phyloP scores from a whole-genome alignment of 2,113 vertebrate genomes.

The Saguinus midas region DNA sequence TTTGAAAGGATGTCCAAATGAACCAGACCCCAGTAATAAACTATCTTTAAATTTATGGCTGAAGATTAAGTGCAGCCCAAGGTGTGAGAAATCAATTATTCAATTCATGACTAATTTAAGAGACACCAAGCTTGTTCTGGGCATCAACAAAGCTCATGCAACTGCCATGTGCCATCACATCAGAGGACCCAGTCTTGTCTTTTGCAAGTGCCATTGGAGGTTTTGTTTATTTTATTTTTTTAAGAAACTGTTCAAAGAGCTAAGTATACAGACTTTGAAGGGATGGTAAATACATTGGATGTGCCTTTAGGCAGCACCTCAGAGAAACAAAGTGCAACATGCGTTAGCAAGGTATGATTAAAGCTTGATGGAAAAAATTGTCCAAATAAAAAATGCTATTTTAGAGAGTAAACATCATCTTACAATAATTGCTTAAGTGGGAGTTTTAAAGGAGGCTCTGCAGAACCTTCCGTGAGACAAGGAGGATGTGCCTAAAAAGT shows the following conservation, averaged over 20 bases:
- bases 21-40: constrained; percentile 47
- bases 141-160: constrained; percentile 26
- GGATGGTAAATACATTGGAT: not conserved
- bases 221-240: constrained; percentile 51
- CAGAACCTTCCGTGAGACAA: constrained; percentile 68
- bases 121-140: constrained; percentile 64
- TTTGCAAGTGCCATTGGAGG: constrained; percentile 32
- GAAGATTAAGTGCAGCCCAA: constrained; percentile 55
- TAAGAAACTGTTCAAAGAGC: constrained; percentile 40
- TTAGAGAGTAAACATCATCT: constrained; percentile 18
- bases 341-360: not conserved
- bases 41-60: constrained; percentile 59
- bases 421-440: constrained; percentile 59
- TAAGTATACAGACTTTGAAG: constrained; percentile 44
- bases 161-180: constrained; percentile 53
- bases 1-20: not conserved
- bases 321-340: constrained; percentile 28
- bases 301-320: constrained; percentile 20
- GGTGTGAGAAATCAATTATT: constrained; percentile 77
- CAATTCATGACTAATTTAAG: constrained; percentile 75
- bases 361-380: not conserved
- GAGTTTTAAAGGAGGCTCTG: constrained; percentile 77
- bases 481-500: constrained; percentile 71
- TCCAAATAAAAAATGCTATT: constrained; percentile 31
- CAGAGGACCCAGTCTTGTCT: not conserved